A percentile compares a stretch with the other conserved stretches of the same genome.
These are phyloP conservation scores for Rallus crepitans DNA, from an alignment of 2,797 vertebrate species.

Conservation along the genomic window DNA sequence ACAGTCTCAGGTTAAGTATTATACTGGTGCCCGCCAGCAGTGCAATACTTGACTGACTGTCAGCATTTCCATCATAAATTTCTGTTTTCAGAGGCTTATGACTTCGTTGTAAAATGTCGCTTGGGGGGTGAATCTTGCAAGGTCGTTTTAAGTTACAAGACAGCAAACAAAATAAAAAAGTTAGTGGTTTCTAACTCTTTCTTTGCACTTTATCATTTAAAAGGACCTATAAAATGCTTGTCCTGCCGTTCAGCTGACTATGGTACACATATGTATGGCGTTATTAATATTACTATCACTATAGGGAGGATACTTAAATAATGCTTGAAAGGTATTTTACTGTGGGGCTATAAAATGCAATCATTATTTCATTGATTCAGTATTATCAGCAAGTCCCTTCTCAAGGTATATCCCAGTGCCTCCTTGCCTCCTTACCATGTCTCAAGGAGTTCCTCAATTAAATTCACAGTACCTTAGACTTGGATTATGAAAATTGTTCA, in stretches of 20 bases:
- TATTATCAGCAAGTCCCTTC: neutral
- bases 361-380: slow-evolving; percentile 17
- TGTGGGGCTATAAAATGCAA: neutral
- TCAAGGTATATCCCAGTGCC: neutral
- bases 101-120: slow-evolving; percentile 70
- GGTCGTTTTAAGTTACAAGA: slow-evolving; percentile 75
- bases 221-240: slow-evolving; percentile 31
- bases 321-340: slow-evolving; percentile 23
- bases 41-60: slow-evolving; percentile 49
- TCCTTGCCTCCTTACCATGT: neutral
- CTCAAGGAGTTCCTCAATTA: neutral
- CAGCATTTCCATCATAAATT: slow-evolving; percentile 75
- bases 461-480: neutral
- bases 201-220: slow-evolving; percentile 42
- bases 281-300: slow-evolving; percentile 5
- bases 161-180: slow-evolving; percentile 68
- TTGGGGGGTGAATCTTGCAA: slow-evolving; percentile 65
- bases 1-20: slow-evolving; percentile 55
- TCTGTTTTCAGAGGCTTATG: slow-evolving; percentile 74
- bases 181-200: slow-evolving; percentile 60
- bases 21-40: neutral
- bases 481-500: neutral
- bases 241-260: neutral
- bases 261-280: slow-evolving; percentile 9
- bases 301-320: slow-evolving; percentile 21